These are phyloP conservation scores for Bryconaethiops microstoma DNA, from an alignment of 2,797 vertebrate species.

Conservation along the genomic window DNA sequence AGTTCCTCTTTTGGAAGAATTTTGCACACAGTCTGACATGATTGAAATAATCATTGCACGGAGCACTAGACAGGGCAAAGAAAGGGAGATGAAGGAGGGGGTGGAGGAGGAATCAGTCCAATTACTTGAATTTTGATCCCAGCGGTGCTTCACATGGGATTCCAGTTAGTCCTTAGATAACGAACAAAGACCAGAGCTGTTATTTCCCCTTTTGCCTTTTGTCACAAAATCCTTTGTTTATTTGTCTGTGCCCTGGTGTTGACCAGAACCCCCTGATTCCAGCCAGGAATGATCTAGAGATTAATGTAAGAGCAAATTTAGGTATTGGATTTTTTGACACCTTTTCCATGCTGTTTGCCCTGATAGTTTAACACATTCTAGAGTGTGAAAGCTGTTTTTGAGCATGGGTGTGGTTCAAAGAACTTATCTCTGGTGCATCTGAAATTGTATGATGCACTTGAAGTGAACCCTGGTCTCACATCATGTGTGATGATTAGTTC, in stretches of 20 bases:
- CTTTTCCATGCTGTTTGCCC: background rate
- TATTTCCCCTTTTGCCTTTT: conserved; percentile 46
- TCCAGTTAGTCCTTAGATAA: conserved; percentile 54
- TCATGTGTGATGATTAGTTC: background rate
- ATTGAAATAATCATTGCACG: conserved; percentile 78
- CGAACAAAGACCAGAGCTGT: conserved; percentile 64
- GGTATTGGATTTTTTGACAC: background rate
- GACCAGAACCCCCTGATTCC: conserved; percentile 50
- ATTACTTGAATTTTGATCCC: conserved; percentile 66
- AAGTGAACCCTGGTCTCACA: background rate
- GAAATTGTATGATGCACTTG: background rate
- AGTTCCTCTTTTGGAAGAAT: conserved; percentile 63
- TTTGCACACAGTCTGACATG: conserved; percentile 73
- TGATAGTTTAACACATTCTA: background rate
- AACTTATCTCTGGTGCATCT: background rate
- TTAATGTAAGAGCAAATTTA: background rate
- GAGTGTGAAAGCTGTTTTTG: background rate
- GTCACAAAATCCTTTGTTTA: conserved; percentile 59
- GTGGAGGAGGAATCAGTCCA: conserved; percentile 50
- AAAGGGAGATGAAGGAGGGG: conserved; percentile 16
- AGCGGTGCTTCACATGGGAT: conserved; percentile 50
- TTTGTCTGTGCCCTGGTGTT: conserved; percentile 63
- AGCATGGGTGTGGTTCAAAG: background rate
- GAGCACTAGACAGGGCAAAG: conserved; percentile 36
- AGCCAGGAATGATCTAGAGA: background rate